Evolutionary conservation across 2,113 vertebrate species (phyloP).

Genomic region (Brienomyrus longianalis): DNA sequence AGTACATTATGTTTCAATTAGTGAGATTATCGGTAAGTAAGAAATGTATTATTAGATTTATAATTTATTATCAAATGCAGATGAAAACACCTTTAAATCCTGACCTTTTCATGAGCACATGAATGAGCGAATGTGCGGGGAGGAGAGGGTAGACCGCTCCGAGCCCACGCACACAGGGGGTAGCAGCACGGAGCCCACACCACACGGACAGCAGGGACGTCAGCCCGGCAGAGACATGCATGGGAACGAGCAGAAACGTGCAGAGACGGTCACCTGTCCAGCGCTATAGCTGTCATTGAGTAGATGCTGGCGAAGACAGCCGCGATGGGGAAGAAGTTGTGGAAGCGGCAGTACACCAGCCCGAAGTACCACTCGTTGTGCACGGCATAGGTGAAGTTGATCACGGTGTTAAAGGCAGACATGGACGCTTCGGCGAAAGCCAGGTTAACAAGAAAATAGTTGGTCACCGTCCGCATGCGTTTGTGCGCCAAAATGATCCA

Average conservation of each 20-base stretch:
- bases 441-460: conserved; percentile 92
- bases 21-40: background rate
- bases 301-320: conserved; percentile 95
- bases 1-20: background rate
- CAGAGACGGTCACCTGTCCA: conserved; percentile 75
- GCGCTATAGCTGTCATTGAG: conserved; percentile 91
- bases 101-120: background rate
- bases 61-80: background rate
- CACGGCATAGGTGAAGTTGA: conserved; percentile 90
- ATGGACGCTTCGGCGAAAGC: conserved; percentile 91
- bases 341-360: conserved; percentile 86
- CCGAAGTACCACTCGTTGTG: conserved; percentile 98
- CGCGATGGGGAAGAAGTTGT: conserved; percentile 97
- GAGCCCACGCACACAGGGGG: background rate
- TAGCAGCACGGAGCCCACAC: background rate
- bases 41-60: too few species aligned
- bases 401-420: conserved; percentile 90
- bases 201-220: background rate
- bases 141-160: background rate
- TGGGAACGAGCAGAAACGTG: background rate
- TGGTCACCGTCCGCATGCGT: conserved; percentile 95
- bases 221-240: background rate
- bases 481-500: conserved; percentile 97
- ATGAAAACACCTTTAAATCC: background rate
- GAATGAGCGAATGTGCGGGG: background rate